Base-by-base conservation (phyloP, 2,113 vertebrate species). In the Varanus salvator region DNA sequence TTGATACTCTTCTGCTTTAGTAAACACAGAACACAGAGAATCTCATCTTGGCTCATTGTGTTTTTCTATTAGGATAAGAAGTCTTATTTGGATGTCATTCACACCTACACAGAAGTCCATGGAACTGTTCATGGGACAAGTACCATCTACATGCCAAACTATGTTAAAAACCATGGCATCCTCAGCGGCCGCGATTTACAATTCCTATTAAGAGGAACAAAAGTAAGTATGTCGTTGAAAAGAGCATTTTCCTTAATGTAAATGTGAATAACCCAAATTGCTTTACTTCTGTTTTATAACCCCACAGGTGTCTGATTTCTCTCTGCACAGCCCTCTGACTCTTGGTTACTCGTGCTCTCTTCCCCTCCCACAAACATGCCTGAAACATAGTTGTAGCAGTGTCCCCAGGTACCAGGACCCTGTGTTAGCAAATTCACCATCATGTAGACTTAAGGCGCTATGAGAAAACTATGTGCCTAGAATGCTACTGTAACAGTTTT, bases 81-180 rank as follows among this genome's bases (percentile, higher is more conserved):
- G 95, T 96, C 97, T 85, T 99, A 99, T 92, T 96, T 99, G 94
- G 98, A 99, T 94, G 97, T 98, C 90, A 99, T 99, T 96, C 98
- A 99, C 96, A 98, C 97, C 6, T 99, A 99, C 75, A 99, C 98
- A 96, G 99, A 99, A 92, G 98, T 99, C 0, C 99, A 99, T 2
- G 99, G 98, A 57, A 99, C 99, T 0, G 99, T 99, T 75, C 98
- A 99, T 0, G 99, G 99, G 44, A 98, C 98, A 71, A 98, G 98
- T 96, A 98, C 98, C 0, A 97, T 98, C 87, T 98, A 99, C 92
- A 98, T 99, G 91, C 99, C 99, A 0, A 95, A 97, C 93, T 99
- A 99, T 0, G 98, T 99, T 0, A 98, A 98, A 95, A 99, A 99
- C 95, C 99, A 99, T 0, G 99, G 99, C 14, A 99, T 99, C 92